Evolutionary conservation across 2,888 invertebrate species (phyloP), one percentile per base, ranked within the genome.

Genomic region (Drosophila helvetica): DNA sequence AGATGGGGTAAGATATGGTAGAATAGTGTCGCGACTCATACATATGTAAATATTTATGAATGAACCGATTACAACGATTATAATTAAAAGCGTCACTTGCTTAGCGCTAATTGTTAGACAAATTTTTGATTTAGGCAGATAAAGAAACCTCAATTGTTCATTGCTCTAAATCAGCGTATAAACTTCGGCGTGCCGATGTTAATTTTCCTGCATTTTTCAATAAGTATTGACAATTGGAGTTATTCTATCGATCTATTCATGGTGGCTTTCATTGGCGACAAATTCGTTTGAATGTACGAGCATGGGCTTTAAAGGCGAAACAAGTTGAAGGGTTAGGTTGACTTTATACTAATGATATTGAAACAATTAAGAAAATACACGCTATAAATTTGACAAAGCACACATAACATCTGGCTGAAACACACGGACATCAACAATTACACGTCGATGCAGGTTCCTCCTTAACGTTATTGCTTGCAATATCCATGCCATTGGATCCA

Each of bases 391-490:
- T 78, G 54, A 69, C 42, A 64, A 72, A 62, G 66, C 25, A 53
- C 50, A 50, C 17, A 58, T 25, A 54, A 50, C n/a, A 46, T 17
- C 27, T 38, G 38, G 38, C 7, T 10, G 9, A 17, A 22, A 22
- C 17, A 12, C 56, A 27, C 27, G 38, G 19, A 27, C 56, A 82
- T 87, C 82, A 89, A 79, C 90, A 90, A 57, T 77, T 85, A 75
- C 89, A 89, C 33, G 77, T 76, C 22, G 86, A 79, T 33, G 61
- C 54, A 25, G 45, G 55, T 7, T 66, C 51, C 27, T 77, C 81
- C 10, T 68, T 60, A 10, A 80, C 78, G 42, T 57, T 63, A 25
- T 61, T 64, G 54, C 76, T 75, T 9, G 69, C 76, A 17, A 90
- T 70, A 43, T 78, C 77, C 57, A 90, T 58, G 12, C 78, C 81